Conservation (phyloP, 2,113 vertebrate genomes). For the Sisor rabdophorus region DNA sequence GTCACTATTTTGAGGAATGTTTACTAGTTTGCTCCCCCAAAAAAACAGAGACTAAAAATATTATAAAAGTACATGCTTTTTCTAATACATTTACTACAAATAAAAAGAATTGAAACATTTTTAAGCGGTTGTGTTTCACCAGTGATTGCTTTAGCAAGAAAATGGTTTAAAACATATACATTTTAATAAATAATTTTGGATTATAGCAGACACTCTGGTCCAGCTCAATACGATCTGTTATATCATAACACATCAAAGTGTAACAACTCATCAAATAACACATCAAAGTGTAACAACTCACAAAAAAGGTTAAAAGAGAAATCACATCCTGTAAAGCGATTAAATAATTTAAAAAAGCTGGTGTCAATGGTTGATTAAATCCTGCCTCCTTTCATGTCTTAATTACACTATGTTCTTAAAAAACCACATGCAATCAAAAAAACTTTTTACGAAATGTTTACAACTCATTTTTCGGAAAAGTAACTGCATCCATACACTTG, state of each 20-base stretch:
- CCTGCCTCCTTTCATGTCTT: neutral
- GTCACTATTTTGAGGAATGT: neutral
- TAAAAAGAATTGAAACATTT: neutral
- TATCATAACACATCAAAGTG: too few relatives aligned
- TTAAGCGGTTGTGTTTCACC: neutral
- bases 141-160: neutral
- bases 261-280: too few relatives aligned
- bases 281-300: too few relatives aligned
- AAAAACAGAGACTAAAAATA: neutral
- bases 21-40: slow-evolving; percentile 30
- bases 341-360: neutral
- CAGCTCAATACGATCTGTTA: too few relatives aligned
- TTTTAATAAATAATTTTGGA: neutral
- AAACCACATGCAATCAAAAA: neutral
- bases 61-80: slow-evolving; percentile 45
- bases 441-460: neutral
- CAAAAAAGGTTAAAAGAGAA: too few relatives aligned
- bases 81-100: neutral
- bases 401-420: neutral
- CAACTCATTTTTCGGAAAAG: neutral
- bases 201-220: neutral
- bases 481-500: slow-evolving; percentile 52
- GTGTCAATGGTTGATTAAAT: neutral
- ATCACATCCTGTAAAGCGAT: too few relatives aligned
- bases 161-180: neutral